Conservation (phyloP, 2,797 vertebrate species). For the Megalops cyprinoides region DNA sequence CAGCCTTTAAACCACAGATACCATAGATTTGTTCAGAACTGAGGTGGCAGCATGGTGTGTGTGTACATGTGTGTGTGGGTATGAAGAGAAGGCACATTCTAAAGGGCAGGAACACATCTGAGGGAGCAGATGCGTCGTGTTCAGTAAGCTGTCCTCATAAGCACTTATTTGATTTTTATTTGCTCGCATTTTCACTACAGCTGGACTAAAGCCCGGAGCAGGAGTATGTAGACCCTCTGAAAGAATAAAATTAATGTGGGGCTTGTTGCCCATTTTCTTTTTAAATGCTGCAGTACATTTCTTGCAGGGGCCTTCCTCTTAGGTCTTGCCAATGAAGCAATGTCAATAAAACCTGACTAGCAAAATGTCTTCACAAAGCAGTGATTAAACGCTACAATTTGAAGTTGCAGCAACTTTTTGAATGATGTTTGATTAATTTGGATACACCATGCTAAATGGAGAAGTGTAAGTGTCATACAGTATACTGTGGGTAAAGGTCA, state of each 20-base stretch:
- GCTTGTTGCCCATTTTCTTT: neutral
- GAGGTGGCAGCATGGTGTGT: neutral
- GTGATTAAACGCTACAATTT: neutral
- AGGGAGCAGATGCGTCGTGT: too few relatives aligned
- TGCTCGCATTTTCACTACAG: constrained; percentile 4
- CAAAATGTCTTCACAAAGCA: neutral
- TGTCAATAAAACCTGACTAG: neutral
- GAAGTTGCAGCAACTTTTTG: neutral
- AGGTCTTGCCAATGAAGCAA: neutral
- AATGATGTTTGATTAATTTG: neutral
- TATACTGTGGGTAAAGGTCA: too few relatives aligned
- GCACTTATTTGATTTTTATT: neutral
- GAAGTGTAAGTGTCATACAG: neutral
- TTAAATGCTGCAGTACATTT: neutral
- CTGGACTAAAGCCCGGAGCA: neutral
- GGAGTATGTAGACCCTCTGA: neutral
- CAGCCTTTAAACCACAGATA: neutral
- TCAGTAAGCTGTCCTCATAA: neutral
- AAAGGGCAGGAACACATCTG: too few relatives aligned
- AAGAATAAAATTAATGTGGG: neutral
- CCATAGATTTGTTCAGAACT: neutral
- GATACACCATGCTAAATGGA: neutral
- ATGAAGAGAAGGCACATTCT: neutral
- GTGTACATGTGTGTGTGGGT: too few relatives aligned
- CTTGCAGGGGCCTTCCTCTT: too few relatives aligned